A percentile compares a stretch with the other conserved stretches of the same genome.
These are phyloP conservation scores for Ceryle rudis DNA, from an alignment of 2,797 vertebrate genomes.

Conservation along the genomic window DNA sequence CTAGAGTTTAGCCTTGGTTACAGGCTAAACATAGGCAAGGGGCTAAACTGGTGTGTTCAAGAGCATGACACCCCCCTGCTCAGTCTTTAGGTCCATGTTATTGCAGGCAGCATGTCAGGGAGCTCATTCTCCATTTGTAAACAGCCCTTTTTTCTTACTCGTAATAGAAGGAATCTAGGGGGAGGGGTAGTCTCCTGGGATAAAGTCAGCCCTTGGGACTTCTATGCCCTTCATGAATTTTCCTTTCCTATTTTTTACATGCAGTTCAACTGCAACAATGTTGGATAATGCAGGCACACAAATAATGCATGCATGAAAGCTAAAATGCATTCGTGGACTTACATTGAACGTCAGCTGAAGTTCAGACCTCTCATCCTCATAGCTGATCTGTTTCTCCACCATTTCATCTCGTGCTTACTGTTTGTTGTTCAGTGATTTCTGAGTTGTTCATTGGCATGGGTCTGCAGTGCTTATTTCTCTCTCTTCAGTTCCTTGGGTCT, in stretches of 20 bases:
- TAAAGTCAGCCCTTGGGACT: background rate
- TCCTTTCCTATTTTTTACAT: background rate
- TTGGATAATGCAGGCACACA: background rate
- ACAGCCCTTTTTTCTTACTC: background rate
- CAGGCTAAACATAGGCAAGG: background rate
- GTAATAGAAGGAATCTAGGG: background rate
- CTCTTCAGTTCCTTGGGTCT: background rate
- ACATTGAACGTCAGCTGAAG: background rate
- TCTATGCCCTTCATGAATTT: background rate
- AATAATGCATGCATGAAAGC: background rate
- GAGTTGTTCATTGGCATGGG: background rate
- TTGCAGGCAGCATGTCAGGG: background rate
- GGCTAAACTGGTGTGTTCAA: background rate
- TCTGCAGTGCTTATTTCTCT: background rate
- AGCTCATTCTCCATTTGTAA: background rate
- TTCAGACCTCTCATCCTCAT: background rate
- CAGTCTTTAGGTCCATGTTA: background rate
- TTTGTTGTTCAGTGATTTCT: background rate
- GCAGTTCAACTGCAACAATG: background rate
- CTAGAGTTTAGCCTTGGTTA: background rate
- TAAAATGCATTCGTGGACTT: background rate
- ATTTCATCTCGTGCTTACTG: background rate
- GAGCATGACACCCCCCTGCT: background rate
- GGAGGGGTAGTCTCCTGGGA: background rate
- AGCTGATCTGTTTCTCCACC: background rate